Evolutionary conservation across 2,888 invertebrate species (phyloP), one percentile per base, ranked within the genome.

Genomic region (Calliphora vomitoria): DNA sequence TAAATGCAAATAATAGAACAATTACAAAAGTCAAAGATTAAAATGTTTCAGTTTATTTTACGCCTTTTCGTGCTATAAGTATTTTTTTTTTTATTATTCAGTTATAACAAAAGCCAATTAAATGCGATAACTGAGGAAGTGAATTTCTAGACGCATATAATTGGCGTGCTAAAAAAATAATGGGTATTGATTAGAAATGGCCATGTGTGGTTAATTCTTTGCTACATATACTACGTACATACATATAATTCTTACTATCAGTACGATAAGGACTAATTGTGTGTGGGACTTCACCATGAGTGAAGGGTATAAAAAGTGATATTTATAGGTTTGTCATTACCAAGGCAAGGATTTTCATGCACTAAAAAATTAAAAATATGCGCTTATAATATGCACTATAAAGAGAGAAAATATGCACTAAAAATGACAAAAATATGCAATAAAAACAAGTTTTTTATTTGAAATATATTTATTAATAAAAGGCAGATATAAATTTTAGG

Each of bases 71-170:
- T 60, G 11, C 18, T 60, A 60, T 10, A 10, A 64, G 10, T 31
- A 15, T 62, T 38, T 55, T 8, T 55, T 55, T 20, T 8, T 55
- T 55, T 20, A 50, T n/a, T 35, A 20, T 5, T 44, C 44, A 55
- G 20, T 25, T 60, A 31, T 25, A 76, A 47, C n/a, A 31, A 76
- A 76, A 76, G 64, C 20, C 38, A 35, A 66, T 60, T 50, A 41
- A n/a, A 68, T 25, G 78, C 78, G 55, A 78, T 53, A 68, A 44
- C n/a, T 58, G 25, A 5, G 4, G 11, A 44, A 78, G 35, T 35
- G 4, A 38, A 31, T 6, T 41, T 20, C n/a, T 41, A 53, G 38
- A 64, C 64, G 64, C 64, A 64, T 38, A 64, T 44, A 50, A 62
- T 62, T 35, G 13, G 31, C 4, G 41, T 41, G 35, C 76, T 78